Base-by-base conservation (phyloP, 1,140 invertebrate genomes). In the Trialeurodes vaporariorum region DNA sequence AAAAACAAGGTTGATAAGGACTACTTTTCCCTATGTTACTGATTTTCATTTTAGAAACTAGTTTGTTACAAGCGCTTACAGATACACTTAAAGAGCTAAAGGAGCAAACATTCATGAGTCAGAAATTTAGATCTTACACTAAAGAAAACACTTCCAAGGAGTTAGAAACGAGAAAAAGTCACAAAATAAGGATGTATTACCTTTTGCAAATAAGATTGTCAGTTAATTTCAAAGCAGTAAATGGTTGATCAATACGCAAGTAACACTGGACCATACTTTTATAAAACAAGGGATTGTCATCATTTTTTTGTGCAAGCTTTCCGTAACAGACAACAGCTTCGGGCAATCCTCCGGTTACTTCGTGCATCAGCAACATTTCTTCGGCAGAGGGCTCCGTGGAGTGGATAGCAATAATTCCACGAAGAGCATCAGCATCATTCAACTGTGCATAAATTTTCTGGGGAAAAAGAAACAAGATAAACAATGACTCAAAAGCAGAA, bases 311-410 rank as follows among this genome's bases (percentile, higher is more conserved):
- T 2, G 86, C 82, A 27, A 91, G 77, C 68, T 84, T 82, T 76
- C 91, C 89, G 74, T 91, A 92, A 71, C 88, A 90, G 1, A 85
- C 83, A 2, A 87, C 85, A 17, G 88, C 88, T 72, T 91, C 88
- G 76, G 89, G 81, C 23, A 69, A 59, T 26, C 72, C 70, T 2
- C 89, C 88, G 17, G 84, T 86, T 2, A 90, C 83, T 72, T 90
- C 85, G 73, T 91, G 87, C 5, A 85, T 84, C 5, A 91, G 75
- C 66, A 92, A 70, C 58, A 70, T 73, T 59, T 75, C 72, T 64
- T 74, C 69, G 1, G 70, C 75, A 1, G 85, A 86, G 23, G 87
- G 86, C 73, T 86, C 85, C 21, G 67, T 70, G 68, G 84, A 77
- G 71, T 87, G 85, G 59, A 85, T 80, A 21, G 85, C 83, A 67